These are phyloP conservation scores for Stylophora pistillata DNA, from an alignment of 64 coral and sea anemone species.

Conservation along the genomic window DNA sequence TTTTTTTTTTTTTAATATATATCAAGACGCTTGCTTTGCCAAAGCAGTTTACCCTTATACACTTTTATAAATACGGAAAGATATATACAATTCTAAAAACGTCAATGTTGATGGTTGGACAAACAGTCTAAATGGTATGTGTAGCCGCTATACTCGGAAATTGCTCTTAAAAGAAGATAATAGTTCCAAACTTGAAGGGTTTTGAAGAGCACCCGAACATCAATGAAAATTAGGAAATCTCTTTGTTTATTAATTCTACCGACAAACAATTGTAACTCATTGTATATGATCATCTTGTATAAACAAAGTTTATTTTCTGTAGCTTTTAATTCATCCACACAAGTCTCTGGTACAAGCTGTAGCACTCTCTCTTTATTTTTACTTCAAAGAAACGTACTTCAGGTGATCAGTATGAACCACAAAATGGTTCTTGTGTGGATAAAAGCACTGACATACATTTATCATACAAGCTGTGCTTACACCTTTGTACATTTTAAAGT, in stretches of 20 bases:
- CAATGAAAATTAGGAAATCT: neutral
- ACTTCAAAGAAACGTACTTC: too few relatives aligned
- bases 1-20: too few relatives aligned
- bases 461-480: neutral
- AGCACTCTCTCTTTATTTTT: too few relatives aligned
- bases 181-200: neutral
- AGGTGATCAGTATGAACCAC: too few relatives aligned
- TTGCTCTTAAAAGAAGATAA: too few relatives aligned
- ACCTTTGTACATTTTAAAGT: neutral
- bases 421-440: neutral
- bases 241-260: neutral
- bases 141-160: too few relatives aligned
- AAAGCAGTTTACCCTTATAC: neutral
- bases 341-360: too few relatives aligned
- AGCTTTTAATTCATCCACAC: too few relatives aligned
- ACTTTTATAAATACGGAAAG: neutral
- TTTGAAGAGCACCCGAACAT: neutral
- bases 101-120: neutral
- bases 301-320: too few relatives aligned
- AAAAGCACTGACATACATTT: neutral
- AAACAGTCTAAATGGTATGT: neutral
- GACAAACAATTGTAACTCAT: too few relatives aligned
- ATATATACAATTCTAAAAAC: neutral
- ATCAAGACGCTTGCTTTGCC: too few relatives aligned
- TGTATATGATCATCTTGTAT: too few relatives aligned